Evolutionary conservation across 2,113 vertebrate species (phyloP).

Genomic region (Odontophorus gujanensis): DNA sequence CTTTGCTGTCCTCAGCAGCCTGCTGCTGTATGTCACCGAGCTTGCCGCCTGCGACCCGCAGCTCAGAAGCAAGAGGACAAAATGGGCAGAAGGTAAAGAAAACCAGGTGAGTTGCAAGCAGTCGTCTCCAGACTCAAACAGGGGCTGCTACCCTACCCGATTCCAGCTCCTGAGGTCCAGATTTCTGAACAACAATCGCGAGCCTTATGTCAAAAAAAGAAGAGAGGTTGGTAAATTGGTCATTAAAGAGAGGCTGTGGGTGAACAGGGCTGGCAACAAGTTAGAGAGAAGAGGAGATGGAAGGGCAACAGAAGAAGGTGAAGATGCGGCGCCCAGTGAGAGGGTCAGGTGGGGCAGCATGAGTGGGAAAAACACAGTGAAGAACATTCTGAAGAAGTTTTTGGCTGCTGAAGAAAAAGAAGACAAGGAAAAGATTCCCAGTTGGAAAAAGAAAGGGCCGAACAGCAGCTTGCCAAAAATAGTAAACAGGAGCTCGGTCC

Average conservation of each 20-base stretch:
- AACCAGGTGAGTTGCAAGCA: background rate
- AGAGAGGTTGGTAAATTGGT: slow-evolving; percentile 86
- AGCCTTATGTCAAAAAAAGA: slow-evolving; percentile 78
- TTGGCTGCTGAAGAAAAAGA: slow-evolving; percentile 82
- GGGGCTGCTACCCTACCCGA: slow-evolving; percentile 74
- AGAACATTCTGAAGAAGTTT: slow-evolving; percentile 85
- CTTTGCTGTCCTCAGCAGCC: slow-evolving; percentile 83
- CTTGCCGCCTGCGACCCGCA: background rate
- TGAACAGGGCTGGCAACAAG: slow-evolving; percentile 59
- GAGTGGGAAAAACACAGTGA: slow-evolving; percentile 77
- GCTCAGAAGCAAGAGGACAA: slow-evolving; percentile 32
- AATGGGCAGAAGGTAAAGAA: slow-evolving; percentile 32
- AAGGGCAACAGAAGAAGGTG: slow-evolving; percentile 2
- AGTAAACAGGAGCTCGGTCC: slow-evolving; percentile 67
- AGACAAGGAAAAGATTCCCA: slow-evolving; percentile 22
- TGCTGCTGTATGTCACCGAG: slow-evolving; percentile 82
- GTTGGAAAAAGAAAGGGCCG: background rate
- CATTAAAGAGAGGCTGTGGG: slow-evolving; percentile 71
- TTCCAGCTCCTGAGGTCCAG: slow-evolving; percentile 91
- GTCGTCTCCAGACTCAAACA: background rate
- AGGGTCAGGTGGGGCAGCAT: slow-evolving; percentile 32
- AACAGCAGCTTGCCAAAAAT: slow-evolving; percentile 49
- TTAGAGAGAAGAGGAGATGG: slow-evolving; percentile 26
- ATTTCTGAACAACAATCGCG: slow-evolving; percentile 84
- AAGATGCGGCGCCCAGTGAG: background rate